A percentile compares a stretch with the other conserved stretches of the same genome.
phyloP scores from a whole-genome alignment of 2,113 vertebrate species.

The Patagioenas fasciata region DNA sequence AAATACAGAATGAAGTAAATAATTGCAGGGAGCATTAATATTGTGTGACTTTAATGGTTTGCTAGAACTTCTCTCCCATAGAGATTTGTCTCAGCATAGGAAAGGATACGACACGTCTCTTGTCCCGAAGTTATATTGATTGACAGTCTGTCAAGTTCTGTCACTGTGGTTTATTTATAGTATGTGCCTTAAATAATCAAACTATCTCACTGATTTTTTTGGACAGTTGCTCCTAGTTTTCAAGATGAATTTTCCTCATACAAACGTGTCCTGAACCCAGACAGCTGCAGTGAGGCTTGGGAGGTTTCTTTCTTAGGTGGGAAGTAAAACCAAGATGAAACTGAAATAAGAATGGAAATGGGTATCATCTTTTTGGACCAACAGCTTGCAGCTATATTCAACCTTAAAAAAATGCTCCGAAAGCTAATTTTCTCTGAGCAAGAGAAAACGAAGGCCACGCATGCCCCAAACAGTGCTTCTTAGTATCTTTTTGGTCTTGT shows the following conservation, averaged over 20 bases:
- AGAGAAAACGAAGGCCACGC: neutral
- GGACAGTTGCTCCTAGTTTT: conserved; percentile 27
- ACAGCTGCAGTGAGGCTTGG: neutral
- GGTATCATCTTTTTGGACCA: neutral
- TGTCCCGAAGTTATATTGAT: conserved; percentile 7
- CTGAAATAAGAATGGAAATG: neutral
- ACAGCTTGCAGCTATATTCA: neutral
- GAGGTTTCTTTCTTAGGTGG: neutral
- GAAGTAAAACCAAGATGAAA: neutral
- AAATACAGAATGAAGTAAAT: neutral
- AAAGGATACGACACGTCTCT: neutral
- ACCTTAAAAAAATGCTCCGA: neutral
- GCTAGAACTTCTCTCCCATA: neutral
- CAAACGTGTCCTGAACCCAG: neutral
- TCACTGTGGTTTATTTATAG: conserved; percentile 13
- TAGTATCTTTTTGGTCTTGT: neutral
- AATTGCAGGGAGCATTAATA: neutral
- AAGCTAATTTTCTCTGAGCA: neutral
- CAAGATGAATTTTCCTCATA: conserved; percentile 28
- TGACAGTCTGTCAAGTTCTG: conserved; percentile 40
- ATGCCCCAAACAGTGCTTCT: neutral
- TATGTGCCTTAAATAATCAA: neutral
- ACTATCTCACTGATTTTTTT: conserved; percentile 4
- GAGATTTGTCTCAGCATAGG: neutral
- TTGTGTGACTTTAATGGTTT: neutral